These are phyloP conservation scores for Nemopilema nomurai DNA, from an alignment of 30 jellyfish, hydroid and myxozoan genomes.

Conservation along the genomic window DNA sequence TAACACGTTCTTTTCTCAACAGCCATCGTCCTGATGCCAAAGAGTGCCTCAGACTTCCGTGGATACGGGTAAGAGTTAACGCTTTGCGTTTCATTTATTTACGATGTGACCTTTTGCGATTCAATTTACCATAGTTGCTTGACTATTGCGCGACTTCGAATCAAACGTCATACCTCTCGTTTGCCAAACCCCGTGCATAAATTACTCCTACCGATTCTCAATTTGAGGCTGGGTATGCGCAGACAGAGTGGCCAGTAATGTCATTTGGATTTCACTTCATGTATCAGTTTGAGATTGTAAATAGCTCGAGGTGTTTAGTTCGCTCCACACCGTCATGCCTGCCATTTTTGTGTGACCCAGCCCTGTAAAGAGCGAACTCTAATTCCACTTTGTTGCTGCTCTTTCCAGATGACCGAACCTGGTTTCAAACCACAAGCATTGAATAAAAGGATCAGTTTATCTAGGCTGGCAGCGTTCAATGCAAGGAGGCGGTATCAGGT, in stretches of 20 bases:
- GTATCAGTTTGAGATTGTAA: too few relatives aligned
- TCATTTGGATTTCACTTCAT: too few relatives aligned
- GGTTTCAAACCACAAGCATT: constrained; percentile 78
- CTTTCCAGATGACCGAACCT: constrained; percentile 80
- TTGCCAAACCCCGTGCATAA: too few relatives aligned
- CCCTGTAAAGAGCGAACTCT: not conserved
- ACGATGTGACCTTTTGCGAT: not conserved
- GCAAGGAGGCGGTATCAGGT: constrained; percentile 98
- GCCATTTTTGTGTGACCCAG: too few relatives aligned
- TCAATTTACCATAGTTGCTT: too few relatives aligned
- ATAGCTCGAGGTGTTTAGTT: too few relatives aligned
- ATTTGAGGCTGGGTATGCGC: too few relatives aligned
- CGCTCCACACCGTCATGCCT: too few relatives aligned
- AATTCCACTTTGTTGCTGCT: not conserved
- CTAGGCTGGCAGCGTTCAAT: constrained; percentile 98
- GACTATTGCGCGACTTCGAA: too few relatives aligned
- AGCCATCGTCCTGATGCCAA: constrained; percentile 96
- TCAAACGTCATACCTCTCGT: too few relatives aligned
- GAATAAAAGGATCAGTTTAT: constrained; percentile 76
- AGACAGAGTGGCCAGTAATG: too few relatives aligned
- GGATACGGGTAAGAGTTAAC: constrained; percentile 73
- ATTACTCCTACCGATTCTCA: too few relatives aligned
- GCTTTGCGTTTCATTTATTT: not conserved
- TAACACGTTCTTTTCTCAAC: not conserved
- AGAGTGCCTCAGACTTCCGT: constrained; percentile 84